These are phyloP conservation scores for Cheilosia variabilis DNA, from an alignment of 2,888 invertebrate species.

Conservation along the genomic window DNA sequence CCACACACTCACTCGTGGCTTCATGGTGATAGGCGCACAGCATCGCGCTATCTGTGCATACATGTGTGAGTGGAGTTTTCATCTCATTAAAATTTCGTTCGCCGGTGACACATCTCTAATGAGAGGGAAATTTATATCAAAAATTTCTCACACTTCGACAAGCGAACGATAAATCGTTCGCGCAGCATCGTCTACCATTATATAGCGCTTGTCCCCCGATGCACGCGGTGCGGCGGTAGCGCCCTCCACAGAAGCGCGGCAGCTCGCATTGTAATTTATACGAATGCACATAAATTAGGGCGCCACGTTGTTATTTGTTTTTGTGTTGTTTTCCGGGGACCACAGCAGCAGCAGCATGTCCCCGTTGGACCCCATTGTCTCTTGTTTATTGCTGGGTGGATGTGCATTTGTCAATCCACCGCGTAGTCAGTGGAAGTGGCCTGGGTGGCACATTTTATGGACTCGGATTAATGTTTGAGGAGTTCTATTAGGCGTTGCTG, in stretches of 20 bases:
- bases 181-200: slow-evolving; percentile 16
- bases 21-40: slow-evolving; percentile 41
- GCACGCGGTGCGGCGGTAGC: slow-evolving; percentile 9
- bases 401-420: slow-evolving; percentile 70
- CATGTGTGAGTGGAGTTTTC: slow-evolving; percentile 59
- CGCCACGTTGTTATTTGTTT: slow-evolving; percentile 75
- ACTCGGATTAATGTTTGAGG: slow-evolving; percentile 64
- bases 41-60: background rate
- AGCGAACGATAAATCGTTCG: slow-evolving; percentile 79
- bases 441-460: slow-evolving; percentile 68
- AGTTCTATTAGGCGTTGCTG: slow-evolving; percentile 72
- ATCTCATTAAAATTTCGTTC: slow-evolving; percentile 76
- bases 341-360: slow-evolving; percentile 42
- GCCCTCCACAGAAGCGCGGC: slow-evolving; percentile 10
- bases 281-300: slow-evolving; percentile 73
- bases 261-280: slow-evolving; percentile 53
- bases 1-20: slow-evolving; percentile 46
- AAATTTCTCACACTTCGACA: slow-evolving; percentile 83
- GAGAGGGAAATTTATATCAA: slow-evolving; percentile 76
- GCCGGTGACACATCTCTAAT: slow-evolving; percentile 75
- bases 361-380: slow-evolving; percentile 70
- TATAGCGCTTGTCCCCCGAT: background rate
- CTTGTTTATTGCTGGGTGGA: slow-evolving; percentile 70
- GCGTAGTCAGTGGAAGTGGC: slow-evolving; percentile 39
- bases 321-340: slow-evolving; percentile 61